Conservation (phyloP, 1,140 invertebrate genomes). For the Schlechtendalia chinensis region DNA sequence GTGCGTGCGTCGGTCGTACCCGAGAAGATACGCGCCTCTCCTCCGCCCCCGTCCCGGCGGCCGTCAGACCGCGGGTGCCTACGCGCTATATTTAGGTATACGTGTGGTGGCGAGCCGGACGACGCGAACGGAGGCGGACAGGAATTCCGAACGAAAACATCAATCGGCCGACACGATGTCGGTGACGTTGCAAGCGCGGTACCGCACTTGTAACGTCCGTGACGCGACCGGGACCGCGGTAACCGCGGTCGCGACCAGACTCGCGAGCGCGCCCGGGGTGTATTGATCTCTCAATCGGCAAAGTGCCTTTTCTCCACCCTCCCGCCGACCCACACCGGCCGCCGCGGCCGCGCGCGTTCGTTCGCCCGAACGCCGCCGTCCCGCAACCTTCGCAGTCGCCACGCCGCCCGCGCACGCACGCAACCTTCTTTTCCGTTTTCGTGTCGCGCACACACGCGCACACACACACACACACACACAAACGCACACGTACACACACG, state of each 20-base stretch:
- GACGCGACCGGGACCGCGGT: conserved; percentile 4
- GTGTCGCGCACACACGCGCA: background rate
- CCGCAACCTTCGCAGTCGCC: background rate
- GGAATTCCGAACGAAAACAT: conserved; percentile 48
- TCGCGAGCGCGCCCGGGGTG: conserved; percentile 12
- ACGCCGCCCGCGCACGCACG: background rate
- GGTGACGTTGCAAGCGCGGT: conserved; percentile 41
- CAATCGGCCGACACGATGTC: conserved; percentile 42
- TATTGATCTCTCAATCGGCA: conserved; percentile 47
- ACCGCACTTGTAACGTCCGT: conserved; percentile 32
- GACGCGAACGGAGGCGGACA: conserved; percentile 38
- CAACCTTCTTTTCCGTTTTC: conserved; percentile 1
- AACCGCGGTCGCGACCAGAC: conserved; percentile 14
- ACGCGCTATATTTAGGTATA: conserved; percentile 40
- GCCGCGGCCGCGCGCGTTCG: background rate
- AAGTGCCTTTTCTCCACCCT: conserved; percentile 18
- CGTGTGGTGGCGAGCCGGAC: no score
- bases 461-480: background rate
- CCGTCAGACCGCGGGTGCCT: background rate
- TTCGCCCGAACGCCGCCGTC: background rate
- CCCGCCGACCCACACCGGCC: background rate
- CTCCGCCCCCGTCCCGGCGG: no score
- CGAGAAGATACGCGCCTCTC: conserved; percentile 25
- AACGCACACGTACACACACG: no score
- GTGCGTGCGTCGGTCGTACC: background rate